A percentile compares a stretch with the other conserved stretches of the same genome.
Conservation (phyloP, 2,113 vertebrate genomes). For the Labeo catla region DNA sequence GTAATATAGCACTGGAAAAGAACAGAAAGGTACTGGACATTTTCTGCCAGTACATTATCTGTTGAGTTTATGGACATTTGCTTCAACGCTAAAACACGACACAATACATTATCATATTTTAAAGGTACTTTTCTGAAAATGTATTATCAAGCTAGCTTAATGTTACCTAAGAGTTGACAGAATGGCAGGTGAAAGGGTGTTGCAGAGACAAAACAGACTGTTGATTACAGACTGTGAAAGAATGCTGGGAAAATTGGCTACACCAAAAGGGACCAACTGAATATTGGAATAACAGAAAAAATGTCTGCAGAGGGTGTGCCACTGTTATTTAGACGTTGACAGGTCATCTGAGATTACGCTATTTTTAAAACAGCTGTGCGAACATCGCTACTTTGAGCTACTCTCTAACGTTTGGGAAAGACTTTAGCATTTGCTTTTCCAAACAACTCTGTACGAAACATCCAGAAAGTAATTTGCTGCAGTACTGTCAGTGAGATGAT, state of each 20-base stretch:
- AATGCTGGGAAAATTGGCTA: neutral
- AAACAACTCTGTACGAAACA: neutral
- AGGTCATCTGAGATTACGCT: neutral
- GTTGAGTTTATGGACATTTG: neutral
- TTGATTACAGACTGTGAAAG: neutral
- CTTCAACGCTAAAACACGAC: neutral
- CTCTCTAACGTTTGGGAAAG: neutral
- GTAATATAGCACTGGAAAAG: neutral
- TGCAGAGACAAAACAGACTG: neutral
- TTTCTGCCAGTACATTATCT: neutral
- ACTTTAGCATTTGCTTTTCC: neutral
- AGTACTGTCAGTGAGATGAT: slow-evolving; percentile 9
- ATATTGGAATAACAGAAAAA: neutral
- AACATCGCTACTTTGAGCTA: neutral
- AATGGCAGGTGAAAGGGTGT: neutral
- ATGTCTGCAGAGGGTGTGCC: neutral
- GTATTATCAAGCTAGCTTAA: neutral
- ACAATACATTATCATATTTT: neutral
- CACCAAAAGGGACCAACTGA: neutral
- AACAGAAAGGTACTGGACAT: neutral
- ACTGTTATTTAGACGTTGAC: neutral
- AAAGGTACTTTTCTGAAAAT: neutral
- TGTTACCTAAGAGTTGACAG: neutral
- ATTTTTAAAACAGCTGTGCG: neutral
- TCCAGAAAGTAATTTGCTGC: neutral